Evolutionary conservation across 2,113 vertebrate species (phyloP).

Genomic region (Bambusicola thoracicus): DNA sequence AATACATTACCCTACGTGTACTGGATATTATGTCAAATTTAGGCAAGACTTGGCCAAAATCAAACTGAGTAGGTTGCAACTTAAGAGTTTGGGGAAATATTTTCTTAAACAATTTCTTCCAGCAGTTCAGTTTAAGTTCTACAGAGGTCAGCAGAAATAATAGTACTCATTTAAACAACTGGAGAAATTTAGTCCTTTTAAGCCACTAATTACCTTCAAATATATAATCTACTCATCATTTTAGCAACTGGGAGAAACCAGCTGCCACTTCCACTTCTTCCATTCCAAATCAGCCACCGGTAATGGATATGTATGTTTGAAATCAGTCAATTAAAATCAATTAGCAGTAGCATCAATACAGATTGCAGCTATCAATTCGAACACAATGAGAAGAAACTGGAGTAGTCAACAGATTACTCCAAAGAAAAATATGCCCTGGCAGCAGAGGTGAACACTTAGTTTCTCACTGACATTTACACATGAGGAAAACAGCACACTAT

Average conservation of each 20-base stretch:
- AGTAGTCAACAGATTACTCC: background rate
- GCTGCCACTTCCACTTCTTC: background rate
- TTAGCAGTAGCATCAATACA: background rate
- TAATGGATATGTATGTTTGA: background rate
- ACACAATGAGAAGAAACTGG: background rate
- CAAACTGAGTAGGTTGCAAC: background rate
- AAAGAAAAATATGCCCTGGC: background rate
- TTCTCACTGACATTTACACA: background rate
- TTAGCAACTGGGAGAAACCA: background rate
- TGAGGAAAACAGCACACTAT: background rate
- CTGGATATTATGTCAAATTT: background rate
- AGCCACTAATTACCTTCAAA: background rate
- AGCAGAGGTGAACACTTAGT: background rate
- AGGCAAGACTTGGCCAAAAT: background rate
- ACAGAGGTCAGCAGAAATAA: background rate
- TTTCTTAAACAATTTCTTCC: background rate
- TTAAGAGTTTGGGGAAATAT: background rate
- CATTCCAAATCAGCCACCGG: background rate
- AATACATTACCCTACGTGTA: accelerated
- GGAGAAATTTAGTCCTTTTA: background rate
- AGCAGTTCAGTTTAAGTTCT: background rate
- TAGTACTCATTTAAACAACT: background rate
- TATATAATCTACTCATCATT: background rate
- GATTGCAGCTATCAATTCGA: background rate
- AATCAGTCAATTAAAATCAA: background rate